phyloP scores from a whole-genome alignment of 2,888 invertebrate species.

The Capitulum mitella region DNA sequence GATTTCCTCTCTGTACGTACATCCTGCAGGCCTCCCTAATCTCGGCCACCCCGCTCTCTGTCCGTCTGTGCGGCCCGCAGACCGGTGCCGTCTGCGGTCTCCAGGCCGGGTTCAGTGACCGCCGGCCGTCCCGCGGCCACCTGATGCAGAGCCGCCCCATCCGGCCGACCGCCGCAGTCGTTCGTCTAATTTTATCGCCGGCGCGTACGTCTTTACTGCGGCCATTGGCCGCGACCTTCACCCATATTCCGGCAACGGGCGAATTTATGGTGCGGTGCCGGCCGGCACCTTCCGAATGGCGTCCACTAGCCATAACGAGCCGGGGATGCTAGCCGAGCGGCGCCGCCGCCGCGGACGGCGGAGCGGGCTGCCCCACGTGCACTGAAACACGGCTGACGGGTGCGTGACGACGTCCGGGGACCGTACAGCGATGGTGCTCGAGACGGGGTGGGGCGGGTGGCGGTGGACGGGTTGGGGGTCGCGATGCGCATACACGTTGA shows the following conservation, averaged over 20 bases:
- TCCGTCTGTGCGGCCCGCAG: too few relatives aligned
- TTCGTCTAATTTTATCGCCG: slow-evolving; percentile 7
- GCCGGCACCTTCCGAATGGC: not conserved
- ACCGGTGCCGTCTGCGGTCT: not conserved
- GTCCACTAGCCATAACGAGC: not conserved
- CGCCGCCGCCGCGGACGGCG: too few relatives aligned
- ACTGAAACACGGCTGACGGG: too few relatives aligned
- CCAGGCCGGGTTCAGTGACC: not conserved
- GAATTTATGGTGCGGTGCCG: not conserved
- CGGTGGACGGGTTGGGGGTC: not conserved
- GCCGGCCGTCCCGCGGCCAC: not conserved
- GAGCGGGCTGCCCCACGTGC: too few relatives aligned
- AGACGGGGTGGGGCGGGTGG: not conserved
- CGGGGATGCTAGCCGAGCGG: too few relatives aligned
- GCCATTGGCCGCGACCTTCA: slow-evolving; percentile 4
- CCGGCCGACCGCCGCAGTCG: not conserved
- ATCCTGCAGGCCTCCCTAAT: too few relatives aligned
- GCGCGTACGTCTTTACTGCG: not conserved
- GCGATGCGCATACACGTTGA: not conserved
- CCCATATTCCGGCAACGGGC: not conserved
- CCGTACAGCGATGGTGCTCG: not conserved
- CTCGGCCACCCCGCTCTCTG: too few relatives aligned
- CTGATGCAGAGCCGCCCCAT: not conserved
- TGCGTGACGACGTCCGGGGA: not conserved
- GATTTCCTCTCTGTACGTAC: too few relatives aligned